Evolutionary conservation across 2,888 invertebrate species (phyloP).

Genomic region (Tridacna gigas): DNA sequence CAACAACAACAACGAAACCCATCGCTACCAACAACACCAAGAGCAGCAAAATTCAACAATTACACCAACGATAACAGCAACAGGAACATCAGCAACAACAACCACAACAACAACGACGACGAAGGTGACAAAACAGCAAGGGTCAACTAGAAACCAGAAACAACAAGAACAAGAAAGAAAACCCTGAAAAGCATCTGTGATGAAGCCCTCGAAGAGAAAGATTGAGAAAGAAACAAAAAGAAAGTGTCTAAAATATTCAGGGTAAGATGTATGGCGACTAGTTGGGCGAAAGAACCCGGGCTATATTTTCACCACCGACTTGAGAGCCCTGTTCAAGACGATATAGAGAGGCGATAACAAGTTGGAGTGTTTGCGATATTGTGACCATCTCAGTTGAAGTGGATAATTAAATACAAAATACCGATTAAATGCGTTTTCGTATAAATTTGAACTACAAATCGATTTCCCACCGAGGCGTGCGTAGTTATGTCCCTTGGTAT

Average conservation of each 20-base stretch:
- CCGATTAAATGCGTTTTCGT: slow-evolving; percentile 51
- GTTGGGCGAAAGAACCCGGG: slow-evolving; percentile 18
- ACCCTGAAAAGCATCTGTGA: too few relatives aligned
- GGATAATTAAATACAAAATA: slow-evolving; percentile 54
- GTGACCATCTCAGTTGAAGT: slow-evolving; percentile 29
- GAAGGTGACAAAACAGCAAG: too few relatives aligned
- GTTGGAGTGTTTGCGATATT: slow-evolving; percentile 25
- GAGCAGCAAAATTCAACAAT: too few relatives aligned
- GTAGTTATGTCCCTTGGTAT: neutral
- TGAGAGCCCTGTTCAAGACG: slow-evolving; percentile 24
- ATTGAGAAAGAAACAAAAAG: too few relatives aligned
- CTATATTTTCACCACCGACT: slow-evolving; percentile 19
- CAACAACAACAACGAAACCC: too few relatives aligned
- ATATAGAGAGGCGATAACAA: slow-evolving; percentile 30
- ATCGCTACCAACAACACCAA: too few relatives aligned
- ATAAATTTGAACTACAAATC: slow-evolving; percentile 45
- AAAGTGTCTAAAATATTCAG: neutral
- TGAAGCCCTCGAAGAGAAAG: too few relatives aligned
- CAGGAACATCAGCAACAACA: too few relatives aligned
- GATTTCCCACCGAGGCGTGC: slow-evolving; percentile 6
- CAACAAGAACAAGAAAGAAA: too few relatives aligned
- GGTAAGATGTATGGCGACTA: slow-evolving; percentile 31
- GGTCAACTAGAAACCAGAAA: too few relatives aligned
- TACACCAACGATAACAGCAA: too few relatives aligned
- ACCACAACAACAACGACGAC: too few relatives aligned